Evolutionary conservation across 1,140 invertebrate genomes (phyloP).

Genomic region (Lordiphosa stackelbergi): DNA sequence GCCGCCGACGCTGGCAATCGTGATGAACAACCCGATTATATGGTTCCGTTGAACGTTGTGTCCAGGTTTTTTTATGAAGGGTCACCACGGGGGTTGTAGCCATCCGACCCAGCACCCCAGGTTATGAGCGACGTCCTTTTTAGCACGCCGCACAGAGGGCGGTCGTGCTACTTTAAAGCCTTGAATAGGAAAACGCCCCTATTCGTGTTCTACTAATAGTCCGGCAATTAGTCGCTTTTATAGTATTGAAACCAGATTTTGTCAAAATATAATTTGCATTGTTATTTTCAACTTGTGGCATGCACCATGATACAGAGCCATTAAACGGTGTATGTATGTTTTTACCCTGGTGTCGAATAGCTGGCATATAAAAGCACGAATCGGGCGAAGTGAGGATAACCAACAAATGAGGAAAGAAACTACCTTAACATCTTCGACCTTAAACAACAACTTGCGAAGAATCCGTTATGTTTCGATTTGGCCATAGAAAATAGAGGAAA

Average conservation of each 20-base stretch:
- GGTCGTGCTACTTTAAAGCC: constrained; percentile 27
- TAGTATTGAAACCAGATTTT: constrained; percentile 29
- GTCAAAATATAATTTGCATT: constrained; percentile 15
- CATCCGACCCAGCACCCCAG: constrained; percentile 11
- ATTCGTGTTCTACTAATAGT: constrained; percentile 42
- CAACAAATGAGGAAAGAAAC: no score
- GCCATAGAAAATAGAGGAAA: no score
- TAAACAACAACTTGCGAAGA: no score
- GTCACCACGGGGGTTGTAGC: constrained; percentile 40
- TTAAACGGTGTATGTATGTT: constrained; percentile 1
- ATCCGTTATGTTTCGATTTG: no score
- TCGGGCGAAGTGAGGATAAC: no score
- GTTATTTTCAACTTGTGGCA: constrained; percentile 3
- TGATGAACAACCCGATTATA: constrained; percentile 17
- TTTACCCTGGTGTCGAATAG: no score
- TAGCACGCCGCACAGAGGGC: constrained; percentile 30
- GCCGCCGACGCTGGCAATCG: constrained; percentile 24
- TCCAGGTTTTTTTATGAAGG: constrained; percentile 1
- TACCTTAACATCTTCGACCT: no score
- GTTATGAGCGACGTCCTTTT: constrained; percentile 30
- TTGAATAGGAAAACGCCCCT: constrained; percentile 35
- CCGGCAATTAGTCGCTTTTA: constrained; percentile 44
- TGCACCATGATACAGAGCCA: constrained; percentile 1
- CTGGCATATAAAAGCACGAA: no score
- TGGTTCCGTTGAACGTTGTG: constrained; percentile 3